Base-by-base conservation (phyloP, 1,140 invertebrate genomes). In the Scylla paramamosain region DNA sequence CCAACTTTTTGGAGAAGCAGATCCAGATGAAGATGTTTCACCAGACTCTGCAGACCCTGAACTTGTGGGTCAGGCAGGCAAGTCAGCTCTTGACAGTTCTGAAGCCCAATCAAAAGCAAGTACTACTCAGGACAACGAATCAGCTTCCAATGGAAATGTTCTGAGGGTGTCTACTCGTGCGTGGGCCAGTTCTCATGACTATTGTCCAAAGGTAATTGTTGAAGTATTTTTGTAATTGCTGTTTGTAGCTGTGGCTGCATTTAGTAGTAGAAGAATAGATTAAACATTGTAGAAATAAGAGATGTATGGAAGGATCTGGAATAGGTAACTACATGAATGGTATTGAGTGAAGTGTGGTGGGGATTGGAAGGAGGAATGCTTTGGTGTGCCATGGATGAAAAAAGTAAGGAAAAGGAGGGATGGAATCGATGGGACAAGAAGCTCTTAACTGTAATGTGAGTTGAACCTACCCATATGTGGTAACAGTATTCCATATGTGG, bases 11-110 rank as follows among this genome's bases (percentile, higher is more conserved):
- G 99, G 99, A 2, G 99, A 99, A 97, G 98, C 98, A 95, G 98
- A 99, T 97, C 98, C 98, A 0, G 99, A 99, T 97, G 98, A 99
- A 97, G 99, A 99, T 97, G 99, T 99, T 0, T 99, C 99, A 29
- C 99, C 99, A 0, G 99, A 99, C 97, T 98, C 98, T 28, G 98
- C 98, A 95, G 99, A 99, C 97, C 99, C 99, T 90, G 99, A 99
- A 97, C 97, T 97, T 92, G 96, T 97, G 96, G 98, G 98, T 97
- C 97, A 94, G 82, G 93, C 94, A 25, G 97, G 97, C 2, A 96
- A 97, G 96, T 96, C 93, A 48, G 97, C 97, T 28, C 95, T 98
- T 39, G 10, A 77, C n/a, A 77, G 1, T n/a, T 7, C 67, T 20
- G 20, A 25, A 20, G 67, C 0, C 6, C 67, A 77, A 7, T n/a